phyloP scores from a whole-genome alignment of 1,140 invertebrate species.

The Drosophila melanica region DNA sequence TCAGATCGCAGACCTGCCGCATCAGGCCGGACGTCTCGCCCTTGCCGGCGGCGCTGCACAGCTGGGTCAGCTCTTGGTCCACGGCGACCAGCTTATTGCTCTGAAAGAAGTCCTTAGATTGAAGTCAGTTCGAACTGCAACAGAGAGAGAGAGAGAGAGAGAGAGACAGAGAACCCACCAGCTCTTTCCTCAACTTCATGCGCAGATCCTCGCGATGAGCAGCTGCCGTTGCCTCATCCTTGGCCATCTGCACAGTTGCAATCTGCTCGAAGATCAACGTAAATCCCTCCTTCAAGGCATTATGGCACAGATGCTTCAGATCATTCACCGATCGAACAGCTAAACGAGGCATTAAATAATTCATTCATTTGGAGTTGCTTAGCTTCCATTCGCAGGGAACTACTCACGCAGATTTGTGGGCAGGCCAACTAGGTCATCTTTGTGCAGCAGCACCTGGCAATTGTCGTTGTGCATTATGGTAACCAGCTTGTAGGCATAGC shows the following conservation, averaged over 20 bases:
- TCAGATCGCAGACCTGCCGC: neutral
- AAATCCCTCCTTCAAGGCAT: slow-evolving; percentile 7
- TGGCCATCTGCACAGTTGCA: neutral
- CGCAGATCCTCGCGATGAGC: neutral
- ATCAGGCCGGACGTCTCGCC: neutral
- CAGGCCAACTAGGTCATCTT: slow-evolving; percentile 40
- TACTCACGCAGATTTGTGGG: slow-evolving; percentile 63
- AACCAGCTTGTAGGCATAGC: slow-evolving; percentile 53
- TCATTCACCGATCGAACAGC: slow-evolving; percentile 45
- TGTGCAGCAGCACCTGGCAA: slow-evolving; percentile 42
- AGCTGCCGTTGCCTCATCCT: neutral
- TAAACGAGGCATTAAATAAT: slow-evolving; percentile 1
- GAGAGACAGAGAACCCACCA: slow-evolving; percentile 21
- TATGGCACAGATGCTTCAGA: slow-evolving; percentile 34
- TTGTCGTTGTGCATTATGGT: slow-evolving; percentile 37
- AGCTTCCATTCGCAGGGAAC: neutral
- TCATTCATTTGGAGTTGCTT: no score
- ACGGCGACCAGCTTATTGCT: neutral
- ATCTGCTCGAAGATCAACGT: slow-evolving; percentile 22
- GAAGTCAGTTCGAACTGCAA: no score
- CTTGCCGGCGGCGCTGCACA: neutral
- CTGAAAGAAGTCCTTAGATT: neutral
- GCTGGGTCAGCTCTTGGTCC: neutral
- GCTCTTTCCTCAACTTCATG: neutral
- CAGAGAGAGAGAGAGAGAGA: no score